Evolutionary conservation across 2,888 invertebrate species (phyloP).

Genomic region (Sarcophaga subvicina): DNA sequence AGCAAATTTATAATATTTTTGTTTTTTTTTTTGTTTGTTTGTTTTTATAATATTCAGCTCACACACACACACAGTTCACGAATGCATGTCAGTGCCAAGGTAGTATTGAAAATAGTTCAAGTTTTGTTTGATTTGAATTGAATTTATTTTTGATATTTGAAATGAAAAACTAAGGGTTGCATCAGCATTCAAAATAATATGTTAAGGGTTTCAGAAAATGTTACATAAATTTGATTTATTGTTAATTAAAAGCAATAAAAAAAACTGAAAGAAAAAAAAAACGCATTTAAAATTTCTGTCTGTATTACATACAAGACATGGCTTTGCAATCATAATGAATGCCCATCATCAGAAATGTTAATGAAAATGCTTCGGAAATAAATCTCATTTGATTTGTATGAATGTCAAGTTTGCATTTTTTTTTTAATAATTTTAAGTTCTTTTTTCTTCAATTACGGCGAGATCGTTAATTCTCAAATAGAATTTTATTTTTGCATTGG

Average conservation of each 20-base stretch:
- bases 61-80: neutral
- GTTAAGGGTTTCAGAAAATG: conserved; percentile 40
- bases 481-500: conserved; percentile 60
- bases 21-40: neutral
- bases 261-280: conserved; percentile 28
- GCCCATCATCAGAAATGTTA: conserved; percentile 70
- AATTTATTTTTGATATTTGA: neutral
- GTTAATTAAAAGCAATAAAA: conserved; percentile 77
- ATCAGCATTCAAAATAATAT: conserved; percentile 25
- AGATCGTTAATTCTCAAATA: too few species aligned
- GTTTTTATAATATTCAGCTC: neutral
- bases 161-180: conserved; percentile 40
- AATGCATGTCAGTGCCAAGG: conserved; percentile 34
- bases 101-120: conserved; percentile 11
- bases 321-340: too few species aligned
- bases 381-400: conserved; percentile 73
- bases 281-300: conserved; percentile 4
- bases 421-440: neutral
- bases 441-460: too few species aligned
- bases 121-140: neutral
- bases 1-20: neutral
- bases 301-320: too few species aligned
- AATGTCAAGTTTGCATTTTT: neutral
- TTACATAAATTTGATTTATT: conserved; percentile 75
- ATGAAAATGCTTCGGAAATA: conserved; percentile 75